Conservation (phyloP, 2,888 invertebrate species). For the Calameuta pallipes region DNA sequence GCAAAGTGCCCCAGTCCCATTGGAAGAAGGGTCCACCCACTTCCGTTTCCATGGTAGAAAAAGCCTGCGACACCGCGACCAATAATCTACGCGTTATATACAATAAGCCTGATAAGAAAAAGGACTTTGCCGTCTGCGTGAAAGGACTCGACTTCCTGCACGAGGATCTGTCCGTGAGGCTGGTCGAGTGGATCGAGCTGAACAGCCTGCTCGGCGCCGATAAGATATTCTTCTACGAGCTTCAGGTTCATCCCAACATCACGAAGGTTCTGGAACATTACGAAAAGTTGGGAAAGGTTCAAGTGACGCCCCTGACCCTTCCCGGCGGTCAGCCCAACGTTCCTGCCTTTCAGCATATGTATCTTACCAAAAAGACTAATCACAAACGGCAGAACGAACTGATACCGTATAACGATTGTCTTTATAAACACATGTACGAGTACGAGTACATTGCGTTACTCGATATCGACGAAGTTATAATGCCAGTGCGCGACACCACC, state of each 20-base stretch:
- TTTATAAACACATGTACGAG: conserved; percentile 91
- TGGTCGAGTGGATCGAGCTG: conserved; percentile 95
- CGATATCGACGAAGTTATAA: conserved; percentile 95
- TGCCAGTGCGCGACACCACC: conserved; percentile 80
- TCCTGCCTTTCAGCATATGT: conserved; percentile 89
- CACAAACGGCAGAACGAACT: conserved; percentile 95
- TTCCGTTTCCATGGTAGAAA: conserved; percentile 87
- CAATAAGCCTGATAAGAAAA: conserved; percentile 77
- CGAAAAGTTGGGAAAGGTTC: conserved; percentile 74
- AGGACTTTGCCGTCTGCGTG: conserved; percentile 91
- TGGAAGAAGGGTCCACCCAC: conserved; percentile 81
- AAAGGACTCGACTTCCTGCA: conserved; percentile 94
- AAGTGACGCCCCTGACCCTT: conserved; percentile 83
- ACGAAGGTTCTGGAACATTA: conserved; percentile 82
- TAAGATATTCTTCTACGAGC: conserved; percentile 90
- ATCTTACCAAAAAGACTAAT: conserved; percentile 89
- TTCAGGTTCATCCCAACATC: conserved; percentile 91
- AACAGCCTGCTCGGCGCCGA: conserved; percentile 88
- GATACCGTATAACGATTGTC: conserved; percentile 96
- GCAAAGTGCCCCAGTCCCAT: conserved; percentile 81
- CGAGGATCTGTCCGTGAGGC: conserved; percentile 88
- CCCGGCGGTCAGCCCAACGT: conserved; percentile 93
- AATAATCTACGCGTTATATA: conserved; percentile 87
- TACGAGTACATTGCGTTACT: conserved; percentile 91
- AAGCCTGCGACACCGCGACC: conserved; percentile 85